Base-by-base conservation (phyloP, 1,140 invertebrate species). In the Dinoponera quadriceps region DNA sequence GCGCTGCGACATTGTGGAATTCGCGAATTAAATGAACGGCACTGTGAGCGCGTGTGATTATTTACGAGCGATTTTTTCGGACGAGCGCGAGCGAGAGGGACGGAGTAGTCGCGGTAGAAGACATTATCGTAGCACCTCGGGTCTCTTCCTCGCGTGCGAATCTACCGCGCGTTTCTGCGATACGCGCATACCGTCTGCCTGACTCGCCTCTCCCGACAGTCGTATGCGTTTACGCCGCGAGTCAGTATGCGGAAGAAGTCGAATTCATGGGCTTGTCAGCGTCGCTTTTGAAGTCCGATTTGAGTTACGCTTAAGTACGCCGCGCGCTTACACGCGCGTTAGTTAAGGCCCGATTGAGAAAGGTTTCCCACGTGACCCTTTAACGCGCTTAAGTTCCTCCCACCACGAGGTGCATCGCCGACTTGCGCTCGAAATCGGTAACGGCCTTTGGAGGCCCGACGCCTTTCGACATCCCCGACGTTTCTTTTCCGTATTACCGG, bases 201-300 rank as follows among this genome's bases (percentile, higher is more conserved):
- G 22, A 16, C 7, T 16, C 11, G 18, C 25, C 0, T 7, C 4
- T 4, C 29, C 51, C 75, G 51, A 71, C 75, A 80, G 51, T 80
- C 38, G 11, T 51, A 65, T 11, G 49, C 65, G 22, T 69, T 80
- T 80, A 80, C 27, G 33, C 57, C 22, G 65, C 65, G 48, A 71
- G 65, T 59, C 65, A 84, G 85, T 63, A 72, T 74, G 63, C 86
- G 81, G 59, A 84, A 69, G 85, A 84, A 75, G 74, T 86, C 86
- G 81, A 87, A 80, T 86, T 77, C 85, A 83, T 84, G 83, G 54
- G 29, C 81, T 51, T 74, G 85, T 87, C 85, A 83, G 85, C 73
- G 60, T 77, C 57, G 38, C 80, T 63, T 82, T 74, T 75, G 54
- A 82, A 82, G 69, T 16, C 69, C 20, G 78, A 82, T 82, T 62